Conservation (phyloP, 1,140 invertebrate genomes). For the Solenopsis invicta region DNA sequence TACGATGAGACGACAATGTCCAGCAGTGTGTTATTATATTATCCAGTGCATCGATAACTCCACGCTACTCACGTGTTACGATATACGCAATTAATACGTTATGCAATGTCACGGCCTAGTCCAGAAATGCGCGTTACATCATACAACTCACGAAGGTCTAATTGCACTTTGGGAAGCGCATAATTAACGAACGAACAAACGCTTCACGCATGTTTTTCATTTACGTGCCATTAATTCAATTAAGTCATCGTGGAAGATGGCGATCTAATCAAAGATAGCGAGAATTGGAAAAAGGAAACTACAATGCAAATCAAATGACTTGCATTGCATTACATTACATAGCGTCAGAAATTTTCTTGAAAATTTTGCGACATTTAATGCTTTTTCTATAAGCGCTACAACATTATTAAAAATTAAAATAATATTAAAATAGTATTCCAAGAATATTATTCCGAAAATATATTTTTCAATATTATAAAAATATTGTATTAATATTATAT, state of each 20-base stretch:
- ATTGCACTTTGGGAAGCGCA: constrained; percentile 41
- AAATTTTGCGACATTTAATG: not conserved
- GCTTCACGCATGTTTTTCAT: not conserved
- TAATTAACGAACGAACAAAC: constrained; percentile 11
- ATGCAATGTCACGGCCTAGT: constrained; percentile 57
- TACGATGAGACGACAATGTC: constrained; percentile 42
- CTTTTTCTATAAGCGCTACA: too few species aligned
- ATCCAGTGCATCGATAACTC: not conserved
- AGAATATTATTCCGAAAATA: too few species aligned
- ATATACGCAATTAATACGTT: constrained; percentile 50
- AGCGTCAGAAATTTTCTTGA: not conserved
- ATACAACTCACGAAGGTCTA: constrained; percentile 9
- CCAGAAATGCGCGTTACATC: constrained; percentile 57
- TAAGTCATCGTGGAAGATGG: not conserved
- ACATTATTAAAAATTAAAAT: too few species aligned
- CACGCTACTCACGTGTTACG: constrained; percentile 17
- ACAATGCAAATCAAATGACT: not conserved
- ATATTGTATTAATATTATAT: too few species aligned
- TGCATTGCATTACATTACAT: not conserved
- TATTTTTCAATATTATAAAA: too few species aligned
- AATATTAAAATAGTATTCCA: too few species aligned
- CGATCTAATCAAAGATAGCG: not conserved
- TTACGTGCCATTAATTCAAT: not conserved
- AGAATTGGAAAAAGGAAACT: not conserved
- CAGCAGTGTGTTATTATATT: constrained; percentile 14